phyloP scores from a whole-genome alignment of 1,140 invertebrate species.

The Physella acuta region DNA sequence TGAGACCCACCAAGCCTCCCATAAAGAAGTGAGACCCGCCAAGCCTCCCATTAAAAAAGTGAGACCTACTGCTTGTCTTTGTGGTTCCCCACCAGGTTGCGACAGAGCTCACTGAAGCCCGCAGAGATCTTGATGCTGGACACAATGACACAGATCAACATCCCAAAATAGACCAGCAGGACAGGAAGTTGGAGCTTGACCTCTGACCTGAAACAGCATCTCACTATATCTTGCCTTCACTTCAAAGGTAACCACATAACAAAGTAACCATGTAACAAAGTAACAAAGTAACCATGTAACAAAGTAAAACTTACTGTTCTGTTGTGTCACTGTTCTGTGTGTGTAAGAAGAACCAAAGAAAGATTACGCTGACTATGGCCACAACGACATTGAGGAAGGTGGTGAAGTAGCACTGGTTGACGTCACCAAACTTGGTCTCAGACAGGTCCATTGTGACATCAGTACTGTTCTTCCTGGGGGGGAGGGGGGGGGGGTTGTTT shows the following conservation, averaged over 20 bases:
- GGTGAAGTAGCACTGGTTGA: conserved; percentile 11
- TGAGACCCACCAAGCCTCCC: too few species aligned
- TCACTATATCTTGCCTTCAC: too few species aligned
- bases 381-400: conserved; percentile 21
- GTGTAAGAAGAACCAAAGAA: conserved; percentile 22
- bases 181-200: conserved; percentile 12
- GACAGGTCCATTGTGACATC: background rate
- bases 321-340: background rate
- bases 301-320: conserved; percentile 5
- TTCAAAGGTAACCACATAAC: too few species aligned
- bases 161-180: background rate
- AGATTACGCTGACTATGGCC: conserved; percentile 3
- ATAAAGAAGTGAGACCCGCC: too few species aligned
- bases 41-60: too few species aligned
- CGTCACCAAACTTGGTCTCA: conserved; percentile 7
- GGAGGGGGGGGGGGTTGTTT: background rate
- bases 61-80: too few species aligned
- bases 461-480: background rate
- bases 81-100: too few species aligned
- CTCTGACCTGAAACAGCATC: conserved; percentile 1
- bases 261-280: too few species aligned
- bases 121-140: conserved; percentile 5
- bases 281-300: too few species aligned
- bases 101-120: conserved; percentile 5
- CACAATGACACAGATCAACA: conserved; percentile 11